Base-by-base conservation (phyloP, 2,888 invertebrate species). In the Marasmarcha lunaedactyla region DNA sequence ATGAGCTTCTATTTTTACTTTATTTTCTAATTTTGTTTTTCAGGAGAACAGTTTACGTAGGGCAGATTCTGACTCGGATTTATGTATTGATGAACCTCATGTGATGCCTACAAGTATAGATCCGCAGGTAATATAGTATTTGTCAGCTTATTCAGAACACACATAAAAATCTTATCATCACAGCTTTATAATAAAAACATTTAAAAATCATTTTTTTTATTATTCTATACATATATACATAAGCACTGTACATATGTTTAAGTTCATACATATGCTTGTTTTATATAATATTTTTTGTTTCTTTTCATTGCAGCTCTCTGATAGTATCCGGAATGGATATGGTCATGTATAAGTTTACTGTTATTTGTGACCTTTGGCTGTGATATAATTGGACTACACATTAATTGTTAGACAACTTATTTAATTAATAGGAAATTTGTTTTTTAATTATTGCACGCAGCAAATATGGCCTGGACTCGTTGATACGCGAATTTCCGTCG, bases 31-130 rank as follows among this genome's bases (percentile, higher is more conserved):
- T 7, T 20, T 20, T 20, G 7, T 20, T 2, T 54, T 59, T 42
- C 64, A 92, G 91, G 91, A 90, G 59, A 87, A 85, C 53, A 79
- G 84, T 48, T 84, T 88, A 44, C 85, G 89, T 54, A 87, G 89
- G 59, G 86, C 88, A 36, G 95, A 95, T 71, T 94, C 94, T 2
- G 95, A 95, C 76, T 94, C 94, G n/a, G 95, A 95, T 71, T 86
- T 95, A 48, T 94, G 94, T 71, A 88, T 94, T 54, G 92, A 92
- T 59, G 93, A 94, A 42, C 67, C 67, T 30, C 76, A 71, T 43
- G 57, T 71, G 9, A 61, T 68, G 36, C 81, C 83, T 14, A 60
- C 74, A 9, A 76, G 59, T 48, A 79, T 81, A 45, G 83, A 83
- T 46, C 81, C 81, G 36, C 83, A 83, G 79, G 83, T 83, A 67